Conservation (phyloP, 2,113 vertebrate genomes). For the Protobothrops flavoviridis region DNA sequence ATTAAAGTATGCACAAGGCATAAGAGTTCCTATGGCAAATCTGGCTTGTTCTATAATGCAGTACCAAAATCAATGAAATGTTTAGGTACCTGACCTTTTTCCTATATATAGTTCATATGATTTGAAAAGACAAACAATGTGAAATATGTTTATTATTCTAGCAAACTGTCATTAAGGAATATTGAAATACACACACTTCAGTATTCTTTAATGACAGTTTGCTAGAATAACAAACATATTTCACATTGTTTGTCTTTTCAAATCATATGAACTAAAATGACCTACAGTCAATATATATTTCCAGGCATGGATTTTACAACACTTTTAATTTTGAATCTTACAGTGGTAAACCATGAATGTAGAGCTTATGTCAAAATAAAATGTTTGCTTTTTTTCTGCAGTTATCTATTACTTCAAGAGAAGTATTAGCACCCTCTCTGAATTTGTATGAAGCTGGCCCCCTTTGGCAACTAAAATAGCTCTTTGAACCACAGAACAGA, state of each 20-base stretch:
- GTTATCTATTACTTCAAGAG: slow-evolving; percentile 74
- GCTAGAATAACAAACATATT: slow-evolving; percentile 10
- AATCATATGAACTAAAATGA: slow-evolving; percentile 64
- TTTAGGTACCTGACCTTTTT: slow-evolving; percentile 47
- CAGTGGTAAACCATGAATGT: slow-evolving; percentile 64
- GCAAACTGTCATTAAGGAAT: background rate
- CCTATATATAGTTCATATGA: slow-evolving; percentile 43
- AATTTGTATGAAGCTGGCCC: slow-evolving; percentile 68
- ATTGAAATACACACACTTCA: slow-evolving; percentile 30
- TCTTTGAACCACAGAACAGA: slow-evolving; percentile 82
- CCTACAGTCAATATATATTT: slow-evolving; percentile 64
- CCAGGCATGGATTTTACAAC: slow-evolving; percentile 59
- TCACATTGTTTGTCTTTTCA: slow-evolving; percentile 54
- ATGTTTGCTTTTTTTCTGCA: slow-evolving; percentile 62
- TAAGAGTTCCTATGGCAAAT: slow-evolving; percentile 59
- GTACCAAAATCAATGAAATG: slow-evolving; percentile 18
- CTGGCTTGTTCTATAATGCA: slow-evolving; percentile 27
- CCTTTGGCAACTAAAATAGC: slow-evolving; percentile 75
- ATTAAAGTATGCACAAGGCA: slow-evolving; percentile 68
- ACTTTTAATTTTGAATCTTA: slow-evolving; percentile 69
- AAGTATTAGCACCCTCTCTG: slow-evolving; percentile 63
- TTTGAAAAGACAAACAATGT: slow-evolving; percentile 59
- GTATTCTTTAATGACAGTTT: background rate
- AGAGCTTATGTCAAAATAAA: slow-evolving; percentile 69
- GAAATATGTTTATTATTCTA: slow-evolving; percentile 10